Conservation (phyloP, 2,113 vertebrate genomes). For the Madoqua kirkii region DNA sequence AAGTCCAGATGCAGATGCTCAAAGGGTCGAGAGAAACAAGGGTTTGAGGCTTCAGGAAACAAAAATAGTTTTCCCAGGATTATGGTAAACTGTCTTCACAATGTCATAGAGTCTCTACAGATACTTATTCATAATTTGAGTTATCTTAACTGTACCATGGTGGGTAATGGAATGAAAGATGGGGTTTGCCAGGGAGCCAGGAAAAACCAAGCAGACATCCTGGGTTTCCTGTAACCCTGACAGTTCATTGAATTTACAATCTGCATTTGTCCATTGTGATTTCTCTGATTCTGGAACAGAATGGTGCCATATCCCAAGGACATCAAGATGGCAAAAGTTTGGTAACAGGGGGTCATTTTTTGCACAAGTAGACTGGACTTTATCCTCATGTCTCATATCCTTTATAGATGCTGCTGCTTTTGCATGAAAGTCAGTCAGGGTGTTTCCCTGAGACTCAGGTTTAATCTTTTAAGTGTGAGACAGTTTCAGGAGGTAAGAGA, state of each 20-base stretch:
- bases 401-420: not conserved
- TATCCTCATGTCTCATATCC: not conserved
- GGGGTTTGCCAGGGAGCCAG: not conserved
- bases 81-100: not conserved
- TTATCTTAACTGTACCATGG: not conserved
- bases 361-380: not conserved
- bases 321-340: not conserved
- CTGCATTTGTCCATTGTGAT: not conserved
- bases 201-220: not conserved
- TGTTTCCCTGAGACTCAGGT: not conserved
- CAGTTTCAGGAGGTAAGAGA: not conserved
- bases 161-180: not conserved
- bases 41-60: not conserved
- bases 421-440: not conserved
- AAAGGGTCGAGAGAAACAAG: not conserved
- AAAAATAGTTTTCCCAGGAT: not conserved
- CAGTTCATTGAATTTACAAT: not conserved
- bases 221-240: not conserved
- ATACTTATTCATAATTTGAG: not conserved
- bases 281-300: not conserved
- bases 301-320: not conserved
- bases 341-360: not conserved
- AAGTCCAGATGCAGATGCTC: not conserved
- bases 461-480: not conserved
- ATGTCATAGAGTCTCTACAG: not conserved